Evolutionary conservation across 2,888 invertebrate species (phyloP), one percentile per base, ranked within the genome.

Genomic region (Arrhopalites spinosus): DNA sequence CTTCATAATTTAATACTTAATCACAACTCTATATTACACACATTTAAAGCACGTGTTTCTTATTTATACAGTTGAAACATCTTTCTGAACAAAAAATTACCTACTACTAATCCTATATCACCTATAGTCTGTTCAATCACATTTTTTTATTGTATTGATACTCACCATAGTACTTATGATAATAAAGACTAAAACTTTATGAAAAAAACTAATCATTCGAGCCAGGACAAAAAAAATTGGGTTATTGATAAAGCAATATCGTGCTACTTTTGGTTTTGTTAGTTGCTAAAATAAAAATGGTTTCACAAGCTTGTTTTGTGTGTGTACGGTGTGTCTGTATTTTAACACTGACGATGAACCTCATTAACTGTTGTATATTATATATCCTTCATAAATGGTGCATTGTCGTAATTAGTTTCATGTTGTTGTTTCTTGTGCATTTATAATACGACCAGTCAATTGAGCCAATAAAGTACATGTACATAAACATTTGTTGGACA

Each of bases 161-260:
- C 36, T 36, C 36, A 36, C 20, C 25, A 59, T 23, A 59, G 20
- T 59, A 59, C n/a, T n/a, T n/a, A 59, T 59, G 23, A 59, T 25
- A 59, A 59, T 59, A 59, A 23, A 43, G 66, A 45, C 25, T 13
- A n/a, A 67, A 13, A n/a, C n/a, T n/a, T n/a, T n/a, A n/a, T n/a
- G n/a, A 2, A 67, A 43, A 45, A 43, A 15, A 56, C n/a, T n/a
- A 56, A 56, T 20, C n/a, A 56, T 20, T n/a, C 7, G 56, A 20
- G n/a, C 56, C 5, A 56, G 56, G 56, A 56, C 23, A 56, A 56
- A 36, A 7, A 61, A 56, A 70, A 70, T 56, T 53, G 70, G 70
- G 70, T 70, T 70, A 70, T 70, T 70, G 70, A 70, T 70, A 70
- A 70, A 70, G 25, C 43, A 68, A 56, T 36, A 30, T 30, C 70